Evolutionary conservation across 2,888 invertebrate species (phyloP).

Genomic region (Ormyrus thymus): DNA sequence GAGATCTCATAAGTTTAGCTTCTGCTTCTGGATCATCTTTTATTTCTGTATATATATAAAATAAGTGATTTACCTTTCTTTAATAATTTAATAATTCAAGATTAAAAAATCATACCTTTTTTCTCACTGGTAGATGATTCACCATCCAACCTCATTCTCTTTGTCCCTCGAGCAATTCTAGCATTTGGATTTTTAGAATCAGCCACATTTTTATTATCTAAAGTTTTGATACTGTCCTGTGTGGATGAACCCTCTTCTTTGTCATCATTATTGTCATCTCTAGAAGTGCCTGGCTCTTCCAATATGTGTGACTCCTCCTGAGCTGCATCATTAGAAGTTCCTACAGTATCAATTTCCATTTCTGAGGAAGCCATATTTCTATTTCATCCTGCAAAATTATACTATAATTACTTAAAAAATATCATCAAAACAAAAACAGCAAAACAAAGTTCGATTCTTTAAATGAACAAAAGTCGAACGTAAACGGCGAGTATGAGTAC

Average conservation of each 20-base stretch:
- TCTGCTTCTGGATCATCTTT: slow-evolving; percentile 72
- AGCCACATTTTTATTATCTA: slow-evolving; percentile 28
- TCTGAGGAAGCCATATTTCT: slow-evolving; percentile 50
- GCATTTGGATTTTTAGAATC: slow-evolving; percentile 58
- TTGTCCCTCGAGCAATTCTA: slow-evolving; percentile 69
- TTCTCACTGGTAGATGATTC: slow-evolving; percentile 66
- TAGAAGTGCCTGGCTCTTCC: slow-evolving; percentile 37
- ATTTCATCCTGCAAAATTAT: slow-evolving; percentile 7
- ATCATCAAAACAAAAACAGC: neutral
- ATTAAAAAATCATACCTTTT: slow-evolving; percentile 65
- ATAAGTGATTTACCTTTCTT: neutral
- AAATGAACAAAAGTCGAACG: neutral
- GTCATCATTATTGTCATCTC: slow-evolving; percentile 50
- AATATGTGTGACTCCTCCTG: slow-evolving; percentile 40
- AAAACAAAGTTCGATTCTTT: neutral
- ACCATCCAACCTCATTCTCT: slow-evolving; percentile 68
- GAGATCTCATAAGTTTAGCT: slow-evolving; percentile 68
- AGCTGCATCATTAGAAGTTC: neutral
- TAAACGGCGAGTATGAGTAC: too few species aligned
- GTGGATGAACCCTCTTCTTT: slow-evolving; percentile 40
- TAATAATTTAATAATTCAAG: neutral
- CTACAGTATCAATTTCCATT: slow-evolving; percentile 32
- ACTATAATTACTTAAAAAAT: neutral
- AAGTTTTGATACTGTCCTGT: slow-evolving; percentile 37
- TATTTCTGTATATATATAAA: slow-evolving; percentile 59